phyloP scores from a whole-genome alignment of 2,888 invertebrate species.

The Ectobius pallidus region DNA sequence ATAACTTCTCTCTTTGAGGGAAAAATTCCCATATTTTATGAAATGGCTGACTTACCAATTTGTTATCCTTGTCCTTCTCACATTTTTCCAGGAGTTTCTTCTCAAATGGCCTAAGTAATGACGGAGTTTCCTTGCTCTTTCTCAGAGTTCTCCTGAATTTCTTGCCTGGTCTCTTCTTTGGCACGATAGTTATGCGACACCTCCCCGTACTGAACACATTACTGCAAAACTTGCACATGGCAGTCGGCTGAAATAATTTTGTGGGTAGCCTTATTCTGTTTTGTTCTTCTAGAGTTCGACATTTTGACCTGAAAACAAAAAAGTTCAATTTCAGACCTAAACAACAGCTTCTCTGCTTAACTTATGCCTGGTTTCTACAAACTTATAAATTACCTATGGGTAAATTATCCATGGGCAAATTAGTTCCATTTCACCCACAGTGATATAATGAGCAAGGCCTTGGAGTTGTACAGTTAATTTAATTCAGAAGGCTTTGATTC shows the following conservation, averaged over 20 bases:
- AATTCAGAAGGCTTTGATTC: too few species aligned
- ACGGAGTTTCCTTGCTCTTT: constrained; percentile 9
- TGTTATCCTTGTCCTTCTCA: constrained; percentile 26
- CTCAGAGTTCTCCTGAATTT: constrained; percentile 29
- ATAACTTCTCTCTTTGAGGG: too few species aligned
- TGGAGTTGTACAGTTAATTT: too few species aligned
- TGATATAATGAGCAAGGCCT: too few species aligned
- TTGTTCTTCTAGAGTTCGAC: background rate
- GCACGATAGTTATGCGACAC: constrained; percentile 7
- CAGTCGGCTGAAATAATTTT: constrained; percentile 10
- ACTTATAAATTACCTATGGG: too few species aligned
- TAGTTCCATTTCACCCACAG: too few species aligned
- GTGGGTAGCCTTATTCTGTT: constrained; percentile 5
- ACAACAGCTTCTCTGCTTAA: background rate
- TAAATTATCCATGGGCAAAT: too few species aligned
- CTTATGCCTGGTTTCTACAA: too few species aligned
- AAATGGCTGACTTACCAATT: constrained; percentile 35
- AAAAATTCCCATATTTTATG: background rate
- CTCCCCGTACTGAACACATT: constrained; percentile 27
- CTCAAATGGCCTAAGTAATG: constrained; percentile 19
- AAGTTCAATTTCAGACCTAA: too few species aligned
- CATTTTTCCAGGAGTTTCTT: constrained; percentile 26
- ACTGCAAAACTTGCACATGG: constrained; percentile 33
- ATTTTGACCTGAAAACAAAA: constrained; percentile 30
- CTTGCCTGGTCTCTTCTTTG: constrained; percentile 29